These are phyloP conservation scores for Drosophila mimica DNA, from an alignment of 2,888 invertebrate species.

Conservation along the genomic window DNA sequence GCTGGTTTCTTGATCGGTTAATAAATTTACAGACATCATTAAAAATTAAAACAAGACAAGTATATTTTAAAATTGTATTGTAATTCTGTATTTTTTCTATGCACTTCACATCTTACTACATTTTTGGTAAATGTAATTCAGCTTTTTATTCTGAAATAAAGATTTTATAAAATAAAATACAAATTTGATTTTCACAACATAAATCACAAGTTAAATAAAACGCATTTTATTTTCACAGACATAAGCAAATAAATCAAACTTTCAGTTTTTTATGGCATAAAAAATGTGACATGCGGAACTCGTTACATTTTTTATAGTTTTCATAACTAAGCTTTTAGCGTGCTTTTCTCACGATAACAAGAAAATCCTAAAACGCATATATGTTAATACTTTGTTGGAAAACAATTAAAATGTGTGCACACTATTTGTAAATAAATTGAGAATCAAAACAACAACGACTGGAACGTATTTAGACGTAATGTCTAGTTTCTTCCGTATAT, in stretches of 20 bases:
- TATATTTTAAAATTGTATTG: neutral
- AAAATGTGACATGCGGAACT: neutral
- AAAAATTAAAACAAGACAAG: neutral
- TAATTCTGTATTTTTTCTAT: too few relatives aligned
- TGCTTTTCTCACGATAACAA: neutral
- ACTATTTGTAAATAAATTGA: neutral
- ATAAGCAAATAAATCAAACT: neutral
- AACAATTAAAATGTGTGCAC: constrained; percentile 18
- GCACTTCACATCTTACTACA: too few relatives aligned
- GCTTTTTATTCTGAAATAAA: too few relatives aligned
- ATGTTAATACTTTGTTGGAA: neutral
- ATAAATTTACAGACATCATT: neutral
- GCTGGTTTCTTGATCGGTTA: neutral
- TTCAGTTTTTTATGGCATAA: neutral
- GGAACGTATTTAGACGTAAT: constrained; percentile 16
- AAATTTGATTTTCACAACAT: neutral
- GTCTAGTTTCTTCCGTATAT: constrained; percentile 26
- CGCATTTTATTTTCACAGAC: neutral
- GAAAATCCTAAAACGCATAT: neutral
- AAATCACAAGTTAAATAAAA: neutral
- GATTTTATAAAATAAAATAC: neutral
- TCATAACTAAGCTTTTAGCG: neutral
- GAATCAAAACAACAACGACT: constrained; percentile 6
- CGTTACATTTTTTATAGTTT: neutral
- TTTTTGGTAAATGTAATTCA: too few relatives aligned